Base-by-base conservation (phyloP, 2,113 vertebrate genomes). In the Synodontis membranacea region DNA sequence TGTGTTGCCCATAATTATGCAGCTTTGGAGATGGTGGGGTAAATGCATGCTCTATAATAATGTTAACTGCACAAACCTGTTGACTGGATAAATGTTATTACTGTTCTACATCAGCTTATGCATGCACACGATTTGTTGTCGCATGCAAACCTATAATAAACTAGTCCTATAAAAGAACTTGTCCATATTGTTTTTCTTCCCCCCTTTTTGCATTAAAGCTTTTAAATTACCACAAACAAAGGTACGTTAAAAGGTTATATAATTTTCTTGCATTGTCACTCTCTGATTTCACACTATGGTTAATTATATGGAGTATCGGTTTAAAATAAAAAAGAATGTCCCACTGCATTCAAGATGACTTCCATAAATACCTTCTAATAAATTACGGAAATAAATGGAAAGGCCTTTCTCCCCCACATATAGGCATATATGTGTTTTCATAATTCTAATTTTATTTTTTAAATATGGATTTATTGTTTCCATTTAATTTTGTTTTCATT, bases 111-210 rank as follows among this genome's bases (percentile, higher is more conserved):
- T 87, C 89, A 82, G 86, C 89, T 81, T 88, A 64, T 88, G 86
- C 89, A 88, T 88, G 84, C 80, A 84, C 72, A 88, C 82, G 48
- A 78, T 86, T 80, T 89, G 74, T 87, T 87, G 82, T 86, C 15
- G 87, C 87, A 90, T 88, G 87, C 87, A 88, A 84, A 60, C 64
- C 78, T 88, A 46, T 80, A 90, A 90, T 90, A 90, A 90, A 90
- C 46, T 80, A 82, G 81, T 84, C 70, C 68, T 72, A 62, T 66
- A 74, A 39, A 12, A 88, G 9, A 74, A 62, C 42, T 15, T 37
- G 37, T 21, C 31, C 25, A 8, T 46, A 4, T 46, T 58, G 52
- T 58, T 52, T 56, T 56, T 80, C 17, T 80, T 80, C n/a, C n/a
- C n/a, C n/a, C n/a, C n/a, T n/a, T n/a, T n/a, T n/a, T n/a, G n/a